Evolutionary conservation across 2,888 invertebrate genomes (phyloP), one percentile per base, ranked within the genome.

Genomic region (Drosophila rellima): DNA sequence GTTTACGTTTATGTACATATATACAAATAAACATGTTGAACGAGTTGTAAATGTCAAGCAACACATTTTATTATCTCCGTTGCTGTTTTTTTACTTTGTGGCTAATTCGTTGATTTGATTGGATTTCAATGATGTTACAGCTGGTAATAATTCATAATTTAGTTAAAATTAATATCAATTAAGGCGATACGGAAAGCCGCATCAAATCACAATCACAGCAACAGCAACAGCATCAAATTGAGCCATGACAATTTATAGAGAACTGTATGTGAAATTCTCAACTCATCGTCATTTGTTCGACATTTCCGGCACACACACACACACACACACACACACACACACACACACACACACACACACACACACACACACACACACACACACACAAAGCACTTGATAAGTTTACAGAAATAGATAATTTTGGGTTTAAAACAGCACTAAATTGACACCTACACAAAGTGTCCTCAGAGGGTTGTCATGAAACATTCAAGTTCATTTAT

Each of bases 91-190:
- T 18, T 29, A 10, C 7, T 35, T n/a, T 10, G 15, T 17, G 33
- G 18, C 7, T 26, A 35, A 60, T 35, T 44, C 29, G 31, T 39
- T 57, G 50, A 74, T 44, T 52, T 42, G 45, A 69, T 59, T 63
- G 40, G 15, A 29, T 67, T 54, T 20, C 44, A 23, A 45, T 45
- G 20, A 23, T 15, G 45, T 15, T 17, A 11, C 13, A 18, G 39
- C 39, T 40, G 13, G 18, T 29, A 60, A 82, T 82, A 69, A 76
- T 66, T 85, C 57, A 82, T 76, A 74, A 69, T 74, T 80, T 64
- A 68, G 54, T 68, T 29, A 42, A 74, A 65, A 86, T 77, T 66
- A 70, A 75, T 82, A 65, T 70, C 60, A 75, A 85, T 68, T 68
- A 66, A 37, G 52, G 35, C 68, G 40, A 39, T 51, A 51, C 17